Percentiles rank a stretch among this genome's conserved stretches.
Evolutionary conservation across 2,113 vertebrate species (phyloP).

Genomic region (Microtus oregoni): DNA sequence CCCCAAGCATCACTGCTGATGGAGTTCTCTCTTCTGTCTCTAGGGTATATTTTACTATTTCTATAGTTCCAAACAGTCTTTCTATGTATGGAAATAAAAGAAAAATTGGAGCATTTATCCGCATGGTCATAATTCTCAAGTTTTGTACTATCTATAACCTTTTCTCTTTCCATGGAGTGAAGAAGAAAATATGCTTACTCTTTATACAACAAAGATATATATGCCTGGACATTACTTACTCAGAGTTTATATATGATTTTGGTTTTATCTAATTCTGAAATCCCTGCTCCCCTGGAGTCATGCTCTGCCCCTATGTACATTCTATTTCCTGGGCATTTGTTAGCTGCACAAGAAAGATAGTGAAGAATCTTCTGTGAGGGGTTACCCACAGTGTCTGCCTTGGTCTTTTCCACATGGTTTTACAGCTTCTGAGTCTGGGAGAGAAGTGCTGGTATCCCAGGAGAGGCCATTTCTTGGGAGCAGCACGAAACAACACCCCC

Average conservation of each 20-base stretch:
- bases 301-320: neutral
- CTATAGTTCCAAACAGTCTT: neutral
- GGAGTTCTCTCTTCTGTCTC: neutral
- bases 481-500: neutral
- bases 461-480: constrained; percentile 31
- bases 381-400: neutral
- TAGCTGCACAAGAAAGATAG: neutral
- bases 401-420: neutral
- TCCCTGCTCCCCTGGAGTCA: neutral
- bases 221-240: neutral
- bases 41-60: neutral
- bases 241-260: neutral
- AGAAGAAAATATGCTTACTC: neutral
- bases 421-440: neutral
- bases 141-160: neutral
- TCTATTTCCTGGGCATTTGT: neutral
- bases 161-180: neutral
- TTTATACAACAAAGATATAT: neutral
- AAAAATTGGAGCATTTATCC: neutral
- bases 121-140: neutral
- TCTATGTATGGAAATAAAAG: neutral
- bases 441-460: neutral
- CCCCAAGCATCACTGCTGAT: neutral
- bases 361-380: neutral
- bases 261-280: neutral